Percentiles rank a stretch among this genome's conserved stretches.
Evolutionary conservation across 2,797 vertebrate genomes (phyloP).

Genomic region (Meda fulgida): DNA sequence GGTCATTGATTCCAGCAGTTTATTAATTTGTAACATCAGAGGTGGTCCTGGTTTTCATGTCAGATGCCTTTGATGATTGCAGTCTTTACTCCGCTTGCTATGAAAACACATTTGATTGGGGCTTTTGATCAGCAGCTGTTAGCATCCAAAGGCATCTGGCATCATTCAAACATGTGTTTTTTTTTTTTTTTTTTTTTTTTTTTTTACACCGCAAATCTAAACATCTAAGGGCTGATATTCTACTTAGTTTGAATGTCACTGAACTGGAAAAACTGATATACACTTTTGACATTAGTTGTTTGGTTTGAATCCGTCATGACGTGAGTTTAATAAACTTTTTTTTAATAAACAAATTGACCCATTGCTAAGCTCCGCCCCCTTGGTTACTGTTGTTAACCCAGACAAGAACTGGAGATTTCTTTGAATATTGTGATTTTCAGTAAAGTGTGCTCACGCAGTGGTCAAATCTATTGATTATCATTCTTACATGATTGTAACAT

Average conservation of each 20-base stretch:
- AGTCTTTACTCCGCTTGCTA: conserved; percentile 10
- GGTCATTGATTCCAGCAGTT: conserved; percentile 4
- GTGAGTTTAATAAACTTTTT: neutral
- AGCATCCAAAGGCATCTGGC: conserved; percentile 19
- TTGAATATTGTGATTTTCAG: neutral
- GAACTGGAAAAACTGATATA: neutral
- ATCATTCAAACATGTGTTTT: conserved; percentile 5
- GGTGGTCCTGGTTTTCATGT: conserved; percentile 32
- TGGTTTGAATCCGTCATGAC: neutral
- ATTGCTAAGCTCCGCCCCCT: neutral
- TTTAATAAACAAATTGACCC: neutral
- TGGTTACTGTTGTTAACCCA: neutral
- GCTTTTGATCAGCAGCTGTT: conserved; percentile 46
- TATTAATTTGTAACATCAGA: conserved; percentile 9
- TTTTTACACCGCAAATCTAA: neutral
- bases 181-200: neutral
- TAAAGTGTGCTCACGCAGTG: neutral
- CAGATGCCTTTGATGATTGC: conserved; percentile 3
- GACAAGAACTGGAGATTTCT: neutral
- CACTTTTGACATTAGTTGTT: neutral
- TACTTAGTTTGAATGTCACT: neutral
- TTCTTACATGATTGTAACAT: neutral
- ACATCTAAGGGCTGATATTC: neutral
- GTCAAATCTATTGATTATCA: neutral
- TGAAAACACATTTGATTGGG: conserved; percentile 32